Evolutionary conservation across 2,888 invertebrate species (phyloP), one percentile per base, ranked within the genome.

Genomic region (Lithophane ornitopus): DNA sequence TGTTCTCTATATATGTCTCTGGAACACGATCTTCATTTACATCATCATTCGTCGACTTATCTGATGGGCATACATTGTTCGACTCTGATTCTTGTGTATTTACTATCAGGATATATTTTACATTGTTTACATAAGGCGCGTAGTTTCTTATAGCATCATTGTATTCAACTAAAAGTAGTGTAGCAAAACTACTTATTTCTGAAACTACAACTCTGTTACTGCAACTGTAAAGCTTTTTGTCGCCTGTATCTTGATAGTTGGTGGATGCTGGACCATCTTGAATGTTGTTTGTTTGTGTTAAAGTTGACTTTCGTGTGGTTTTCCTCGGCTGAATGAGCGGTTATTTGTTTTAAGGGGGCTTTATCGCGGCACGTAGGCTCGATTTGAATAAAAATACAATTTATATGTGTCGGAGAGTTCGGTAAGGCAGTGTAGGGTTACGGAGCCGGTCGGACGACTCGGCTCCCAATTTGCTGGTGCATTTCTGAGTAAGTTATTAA

Each of bases 341-440:
- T 94, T 95, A 94, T 95, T 96, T 95, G 95, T 95, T 96, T 95
- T 94, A 94, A 95, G 93, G 92, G 92, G 95, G 93, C 92, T 94
- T 95, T 95, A 95, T 95, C 94, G 92, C 91, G 89, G 94, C 95
- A 95, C 95, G 95, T 95, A 94, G 94, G 94, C 93, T 92, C 91
- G 92, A 96, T 96, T 96, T 96, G 95, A 96, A 96, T 96, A 96
- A 96, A 96, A 95, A 96, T 95, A 95, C 96, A 93, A 96, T 96
- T 96, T 96, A 95, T 96, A 96, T 96, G 96, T 96, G 96, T 94
- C 93, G 94, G 93, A 90, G 94, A 92, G 93, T 93, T 92, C 91
- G 94, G 94, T 92, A 92, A 93, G 93, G 93, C 94, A 91, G 95
- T 95, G 92, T 96, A 92, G 94, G 93, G 95, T 96, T 95, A 94